Conservation (phyloP, 2,797 vertebrate species). For the Tokudaia muenninki region DNA sequence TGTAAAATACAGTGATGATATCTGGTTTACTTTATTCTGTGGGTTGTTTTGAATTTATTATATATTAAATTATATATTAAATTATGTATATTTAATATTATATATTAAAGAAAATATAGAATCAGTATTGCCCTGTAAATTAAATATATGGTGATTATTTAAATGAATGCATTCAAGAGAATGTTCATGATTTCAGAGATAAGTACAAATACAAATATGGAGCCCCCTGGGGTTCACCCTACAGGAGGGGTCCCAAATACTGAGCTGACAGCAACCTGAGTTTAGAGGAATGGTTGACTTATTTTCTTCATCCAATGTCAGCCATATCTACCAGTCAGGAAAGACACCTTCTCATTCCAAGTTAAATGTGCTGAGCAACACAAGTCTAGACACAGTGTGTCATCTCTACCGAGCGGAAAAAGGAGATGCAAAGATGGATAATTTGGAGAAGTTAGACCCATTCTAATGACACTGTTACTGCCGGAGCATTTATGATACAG, state of each 20-base stretch:
- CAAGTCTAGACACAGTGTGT: background rate
- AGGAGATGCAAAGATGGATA: background rate
- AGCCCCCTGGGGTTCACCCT: background rate
- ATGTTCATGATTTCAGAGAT: background rate
- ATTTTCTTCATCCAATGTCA: slow-evolving; percentile 27
- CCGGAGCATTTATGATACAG: background rate
- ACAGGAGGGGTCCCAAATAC: background rate
- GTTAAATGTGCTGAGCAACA: background rate
- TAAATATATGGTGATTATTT: background rate
- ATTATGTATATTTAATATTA: too few species aligned
- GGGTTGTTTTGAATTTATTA: background rate
- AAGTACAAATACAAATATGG: background rate
- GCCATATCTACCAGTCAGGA: background rate
- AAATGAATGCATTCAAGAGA: background rate
- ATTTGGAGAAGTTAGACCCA: slow-evolving; percentile 27
- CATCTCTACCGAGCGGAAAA: slow-evolving; percentile 33
- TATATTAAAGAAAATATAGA: slow-evolving; percentile 1
- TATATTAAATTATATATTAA: too few species aligned
- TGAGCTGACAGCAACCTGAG: background rate
- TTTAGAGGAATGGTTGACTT: background rate
- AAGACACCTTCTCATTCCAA: background rate
- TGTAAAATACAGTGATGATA: background rate
- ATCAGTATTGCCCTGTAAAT: background rate
- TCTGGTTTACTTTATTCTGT: background rate
- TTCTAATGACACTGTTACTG: background rate